A percentile compares a stretch with the other conserved stretches of the same genome.
phyloP scores from a whole-genome alignment of 2,888 invertebrate genomes.

The Hirtodrosophila duncani region DNA sequence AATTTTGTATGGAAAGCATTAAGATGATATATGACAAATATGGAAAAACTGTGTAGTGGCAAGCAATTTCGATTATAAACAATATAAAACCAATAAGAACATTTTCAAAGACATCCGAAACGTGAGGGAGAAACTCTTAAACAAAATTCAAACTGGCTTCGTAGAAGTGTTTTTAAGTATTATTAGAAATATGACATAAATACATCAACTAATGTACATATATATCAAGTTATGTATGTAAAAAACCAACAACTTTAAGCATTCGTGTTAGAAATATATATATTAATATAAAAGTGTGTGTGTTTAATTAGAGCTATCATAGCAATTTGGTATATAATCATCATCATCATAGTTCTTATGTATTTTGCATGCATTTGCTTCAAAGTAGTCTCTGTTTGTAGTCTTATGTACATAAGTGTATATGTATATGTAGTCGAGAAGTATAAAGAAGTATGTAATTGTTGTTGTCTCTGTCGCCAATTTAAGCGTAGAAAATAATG shows the following conservation, averaged over 20 bases:
- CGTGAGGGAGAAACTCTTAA: slow-evolving; percentile 18
- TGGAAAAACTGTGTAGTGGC: slow-evolving; percentile 22
- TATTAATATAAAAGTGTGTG: background rate
- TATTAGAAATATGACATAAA: slow-evolving; percentile 49
- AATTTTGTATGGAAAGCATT: slow-evolving; percentile 49
- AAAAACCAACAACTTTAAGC: background rate
- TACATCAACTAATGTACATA: slow-evolving; percentile 4
- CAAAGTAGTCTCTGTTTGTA: too few relatives aligned
- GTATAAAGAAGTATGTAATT: slow-evolving; percentile 26
- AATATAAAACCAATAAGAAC: too few relatives aligned
- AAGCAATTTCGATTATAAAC: slow-evolving; percentile 44
- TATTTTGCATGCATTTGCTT: slow-evolving; percentile 10
- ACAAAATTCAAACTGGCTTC: slow-evolving; percentile 68
- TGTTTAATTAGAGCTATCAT: slow-evolving; percentile 1
- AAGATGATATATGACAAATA: slow-evolving; percentile 12
- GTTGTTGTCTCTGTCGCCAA: slow-evolving; percentile 35
- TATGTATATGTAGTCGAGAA: slow-evolving; percentile 9
- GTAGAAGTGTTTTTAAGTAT: slow-evolving; percentile 73
- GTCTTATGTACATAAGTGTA: slow-evolving; percentile 7
- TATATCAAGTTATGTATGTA: background rate
- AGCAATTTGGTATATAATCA: slow-evolving; percentile 22
- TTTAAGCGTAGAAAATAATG: slow-evolving; percentile 12
- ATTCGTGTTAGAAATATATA: background rate
- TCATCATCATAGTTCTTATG: slow-evolving; percentile 20
- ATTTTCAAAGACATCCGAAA: slow-evolving; percentile 20